Conservation (phyloP, 2,113 vertebrate species). For the Tinamus guttatus region DNA sequence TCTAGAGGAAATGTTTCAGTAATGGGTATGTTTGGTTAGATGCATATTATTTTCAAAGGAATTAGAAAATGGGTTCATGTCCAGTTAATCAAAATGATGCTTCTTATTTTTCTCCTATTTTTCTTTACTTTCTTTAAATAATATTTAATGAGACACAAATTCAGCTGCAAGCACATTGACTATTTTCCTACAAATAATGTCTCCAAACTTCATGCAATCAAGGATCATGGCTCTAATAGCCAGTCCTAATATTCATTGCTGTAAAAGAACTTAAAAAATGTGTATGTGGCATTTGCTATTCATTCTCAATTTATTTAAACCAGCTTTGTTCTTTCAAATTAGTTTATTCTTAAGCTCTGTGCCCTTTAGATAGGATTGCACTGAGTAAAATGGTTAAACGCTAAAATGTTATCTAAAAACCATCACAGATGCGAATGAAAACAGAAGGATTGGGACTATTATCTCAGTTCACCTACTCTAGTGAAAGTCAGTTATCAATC, state of each 20-base stretch:
- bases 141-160: background rate
- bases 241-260: background rate
- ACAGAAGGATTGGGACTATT: background rate
- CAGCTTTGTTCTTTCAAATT: background rate
- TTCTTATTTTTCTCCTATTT: background rate
- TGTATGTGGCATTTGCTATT: background rate
- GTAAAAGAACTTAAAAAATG: background rate
- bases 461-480: background rate
- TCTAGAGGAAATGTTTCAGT: constrained; percentile 2
- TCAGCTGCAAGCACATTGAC: background rate
- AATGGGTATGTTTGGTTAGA: background rate
- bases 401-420: background rate
- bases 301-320: background rate
- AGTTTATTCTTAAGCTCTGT: background rate
- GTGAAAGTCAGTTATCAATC: background rate
- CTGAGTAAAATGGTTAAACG: background rate
- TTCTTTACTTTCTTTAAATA: background rate
- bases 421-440: background rate
- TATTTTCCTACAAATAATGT: background rate
- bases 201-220: background rate
- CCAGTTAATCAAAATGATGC: background rate
- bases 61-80: background rate
- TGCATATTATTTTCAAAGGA: background rate
- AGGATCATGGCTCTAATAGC: background rate
- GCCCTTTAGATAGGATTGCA: background rate